These are phyloP conservation scores for Triops cancriformis DNA, from an alignment of 1,140 invertebrate species.

Conservation along the genomic window DNA sequence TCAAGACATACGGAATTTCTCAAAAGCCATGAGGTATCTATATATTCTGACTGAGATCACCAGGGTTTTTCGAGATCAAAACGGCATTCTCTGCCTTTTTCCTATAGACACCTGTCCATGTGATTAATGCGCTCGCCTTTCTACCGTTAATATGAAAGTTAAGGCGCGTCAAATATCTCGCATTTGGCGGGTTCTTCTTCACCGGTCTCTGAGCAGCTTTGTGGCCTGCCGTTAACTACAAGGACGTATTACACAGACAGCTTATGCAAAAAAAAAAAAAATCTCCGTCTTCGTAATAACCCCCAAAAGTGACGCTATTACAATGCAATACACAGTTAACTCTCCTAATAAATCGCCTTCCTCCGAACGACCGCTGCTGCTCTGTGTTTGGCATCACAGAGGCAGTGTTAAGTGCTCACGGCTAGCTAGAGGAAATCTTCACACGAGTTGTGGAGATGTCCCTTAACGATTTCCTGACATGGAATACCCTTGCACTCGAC, in stretches of 20 bases:
- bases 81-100: background rate
- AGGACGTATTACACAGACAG: too few species aligned
- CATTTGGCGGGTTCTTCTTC: background rate
- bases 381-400: background rate
- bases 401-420: slow-evolving; percentile 4
- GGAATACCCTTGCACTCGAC: background rate
- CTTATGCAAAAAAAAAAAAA: background rate
- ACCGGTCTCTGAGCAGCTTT: background rate
- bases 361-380: background rate
- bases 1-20: background rate
- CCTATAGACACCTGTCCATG: background rate
- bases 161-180: background rate
- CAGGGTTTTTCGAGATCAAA: background rate
- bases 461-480: slow-evolving; percentile 6
- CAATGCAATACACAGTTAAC: too few species aligned
- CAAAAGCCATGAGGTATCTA: slow-evolving; percentile 4
- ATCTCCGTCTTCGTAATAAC: too few species aligned
- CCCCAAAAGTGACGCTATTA: background rate
- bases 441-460: background rate
- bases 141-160: slow-evolving; percentile 7
- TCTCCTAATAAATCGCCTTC: too few species aligned
- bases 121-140: background rate
- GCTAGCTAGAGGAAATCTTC: background rate
- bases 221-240: background rate
- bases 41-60: background rate